These are phyloP conservation scores for Myanophis thanlyinensis DNA, from an alignment of 2,113 vertebrate species.

Conservation along the genomic window DNA sequence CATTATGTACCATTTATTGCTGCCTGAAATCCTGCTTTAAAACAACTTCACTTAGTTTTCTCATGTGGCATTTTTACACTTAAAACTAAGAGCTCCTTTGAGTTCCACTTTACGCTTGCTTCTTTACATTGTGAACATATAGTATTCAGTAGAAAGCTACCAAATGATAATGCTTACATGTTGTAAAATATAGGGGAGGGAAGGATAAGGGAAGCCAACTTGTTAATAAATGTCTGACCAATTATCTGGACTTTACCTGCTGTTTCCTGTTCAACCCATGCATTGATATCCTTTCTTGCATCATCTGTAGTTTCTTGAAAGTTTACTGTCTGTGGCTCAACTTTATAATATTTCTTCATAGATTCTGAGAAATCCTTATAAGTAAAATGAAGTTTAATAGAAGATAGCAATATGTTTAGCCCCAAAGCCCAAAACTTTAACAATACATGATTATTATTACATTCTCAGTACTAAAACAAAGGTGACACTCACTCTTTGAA, in stretches of 20 bases:
- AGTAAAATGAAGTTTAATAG: not conserved
- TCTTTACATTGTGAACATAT: not conserved
- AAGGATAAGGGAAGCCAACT: not conserved
- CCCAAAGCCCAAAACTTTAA: not conserved
- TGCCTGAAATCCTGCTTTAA: not conserved
- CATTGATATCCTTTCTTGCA: conserved; percentile 64
- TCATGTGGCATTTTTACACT: not conserved
- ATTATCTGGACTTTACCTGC: conserved; percentile 56
- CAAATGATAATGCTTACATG: not conserved
- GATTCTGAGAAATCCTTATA: conserved; percentile 64
- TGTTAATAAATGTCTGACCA: not conserved
- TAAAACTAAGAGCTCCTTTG: not conserved
- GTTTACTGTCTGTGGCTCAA: conserved; percentile 58
- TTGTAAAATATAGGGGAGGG: not conserved
- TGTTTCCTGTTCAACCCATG: conserved; percentile 70
- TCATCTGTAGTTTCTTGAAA: conserved; percentile 58
- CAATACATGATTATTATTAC: not conserved
- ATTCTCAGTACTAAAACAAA: not conserved
- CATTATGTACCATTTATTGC: not conserved
- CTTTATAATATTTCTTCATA: conserved; percentile 65
- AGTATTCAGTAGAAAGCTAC: not conserved
- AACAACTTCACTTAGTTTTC: not conserved
- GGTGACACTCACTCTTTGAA: conserved; percentile 49
- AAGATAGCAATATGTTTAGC: not conserved
- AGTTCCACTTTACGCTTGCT: not conserved